Percentiles rank a stretch among this genome's conserved stretches.
phyloP scores from a whole-genome alignment of 2,888 invertebrate genomes.

The Lepidocyrtinus sp. region DNA sequence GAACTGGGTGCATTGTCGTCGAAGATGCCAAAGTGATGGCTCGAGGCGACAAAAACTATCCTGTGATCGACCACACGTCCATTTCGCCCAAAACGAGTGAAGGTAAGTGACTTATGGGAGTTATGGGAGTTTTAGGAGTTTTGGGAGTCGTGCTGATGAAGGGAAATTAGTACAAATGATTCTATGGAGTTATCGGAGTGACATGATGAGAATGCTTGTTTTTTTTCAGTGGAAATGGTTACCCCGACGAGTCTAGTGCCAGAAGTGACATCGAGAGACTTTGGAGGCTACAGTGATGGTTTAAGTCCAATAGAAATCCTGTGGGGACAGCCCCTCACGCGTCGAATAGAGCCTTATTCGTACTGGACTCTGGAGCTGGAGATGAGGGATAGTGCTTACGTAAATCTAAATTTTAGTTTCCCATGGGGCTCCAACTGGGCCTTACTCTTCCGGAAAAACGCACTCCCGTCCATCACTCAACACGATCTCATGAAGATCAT shows the following conservation, averaged over 20 bases:
- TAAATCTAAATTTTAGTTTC: constrained; percentile 89
- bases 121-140: too few species aligned
- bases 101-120: too few species aligned
- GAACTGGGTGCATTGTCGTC: constrained; percentile 90
- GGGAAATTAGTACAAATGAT: too few species aligned
- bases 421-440: constrained; percentile 96
- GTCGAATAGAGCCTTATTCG: constrained; percentile 90
- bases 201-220: constrained; percentile 2
- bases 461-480: constrained; percentile 96
- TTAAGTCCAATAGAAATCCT: constrained; percentile 75
- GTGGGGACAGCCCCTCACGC: constrained; percentile 86
- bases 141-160: too few species aligned
- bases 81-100: constrained; percentile 80
- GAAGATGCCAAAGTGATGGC: constrained; percentile 91
- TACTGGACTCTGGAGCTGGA: constrained; percentile 93
- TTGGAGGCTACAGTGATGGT: constrained; percentile 64
- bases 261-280: constrained; percentile 68
- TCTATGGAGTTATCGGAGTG: too few species aligned
- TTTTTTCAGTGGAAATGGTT: constrained; percentile 65
- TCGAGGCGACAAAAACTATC: constrained; percentile 86
- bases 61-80: constrained; percentile 74
- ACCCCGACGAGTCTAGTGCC: constrained; percentile 69
- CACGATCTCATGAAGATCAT: constrained; percentile 98
- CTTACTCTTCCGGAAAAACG: constrained; percentile 94
- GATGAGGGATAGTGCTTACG: constrained; percentile 77